Conservation (phyloP, 1,140 invertebrate species). For the Panagrolaimus sp. region DNA sequence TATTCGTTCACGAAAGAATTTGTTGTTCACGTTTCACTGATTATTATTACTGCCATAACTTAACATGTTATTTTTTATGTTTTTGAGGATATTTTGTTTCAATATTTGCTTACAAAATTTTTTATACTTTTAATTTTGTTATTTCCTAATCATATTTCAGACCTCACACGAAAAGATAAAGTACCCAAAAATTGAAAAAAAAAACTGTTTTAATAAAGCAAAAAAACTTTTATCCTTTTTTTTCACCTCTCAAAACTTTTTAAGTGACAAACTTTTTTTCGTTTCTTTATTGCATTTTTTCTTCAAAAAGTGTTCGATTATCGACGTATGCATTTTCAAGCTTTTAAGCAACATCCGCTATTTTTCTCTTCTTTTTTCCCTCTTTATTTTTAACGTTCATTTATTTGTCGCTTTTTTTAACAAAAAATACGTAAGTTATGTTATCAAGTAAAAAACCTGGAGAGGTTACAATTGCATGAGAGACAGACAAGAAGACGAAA, state of each 20-base stretch:
- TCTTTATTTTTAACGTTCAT: neutral
- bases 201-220: neutral
- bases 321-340: neutral
- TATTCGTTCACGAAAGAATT: too few relatives aligned
- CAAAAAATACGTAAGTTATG: neutral
- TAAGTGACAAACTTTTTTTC: neutral
- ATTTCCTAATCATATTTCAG: too few relatives aligned
- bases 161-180: too few relatives aligned
- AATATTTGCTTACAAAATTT: too few relatives aligned
- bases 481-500: neutral
- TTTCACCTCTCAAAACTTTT: neutral
- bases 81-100: too few relatives aligned
- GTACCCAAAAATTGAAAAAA: neutral
- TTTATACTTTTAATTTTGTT: too few relatives aligned
- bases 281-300: neutral
- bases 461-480: constrained; percentile 9
- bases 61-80: too few relatives aligned
- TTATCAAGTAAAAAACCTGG: constrained; percentile 6
- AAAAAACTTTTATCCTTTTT: neutral
- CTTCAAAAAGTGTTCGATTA: neutral
- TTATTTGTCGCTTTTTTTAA: neutral
- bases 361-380: neutral
- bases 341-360: neutral
- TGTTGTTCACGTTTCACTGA: too few relatives aligned
- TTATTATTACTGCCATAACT: too few relatives aligned